phyloP scores from a whole-genome alignment of 1,140 invertebrate species.

The Temnothorax curvispinosus region DNA sequence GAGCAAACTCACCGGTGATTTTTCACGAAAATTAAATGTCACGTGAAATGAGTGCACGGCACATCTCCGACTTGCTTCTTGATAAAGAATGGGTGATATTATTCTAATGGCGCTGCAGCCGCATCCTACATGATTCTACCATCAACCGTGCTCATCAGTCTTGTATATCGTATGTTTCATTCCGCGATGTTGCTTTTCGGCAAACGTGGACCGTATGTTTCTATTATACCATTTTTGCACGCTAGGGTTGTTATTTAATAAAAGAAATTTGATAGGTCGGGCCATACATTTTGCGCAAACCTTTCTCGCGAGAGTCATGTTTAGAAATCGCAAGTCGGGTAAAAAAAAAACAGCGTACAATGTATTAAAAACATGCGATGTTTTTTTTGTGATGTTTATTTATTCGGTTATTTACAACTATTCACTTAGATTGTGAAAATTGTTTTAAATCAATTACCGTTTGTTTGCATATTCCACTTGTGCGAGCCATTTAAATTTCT shows the following conservation, averaged over 20 bases:
- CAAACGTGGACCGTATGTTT: constrained; percentile 51
- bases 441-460: not conserved
- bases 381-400: not conserved
- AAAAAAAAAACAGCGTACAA: not conserved
- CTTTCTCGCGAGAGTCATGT: not conserved
- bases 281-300: constrained; percentile 4
- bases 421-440: constrained; percentile 2
- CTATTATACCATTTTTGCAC: constrained; percentile 43
- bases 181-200: constrained; percentile 51
- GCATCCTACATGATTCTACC: constrained; percentile 65
- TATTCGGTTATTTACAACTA: not conserved
- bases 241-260: constrained; percentile 46
- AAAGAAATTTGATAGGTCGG: constrained; percentile 47
- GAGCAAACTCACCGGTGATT: constrained; percentile 60
- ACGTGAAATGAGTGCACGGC: constrained; percentile 68
- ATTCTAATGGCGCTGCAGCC: constrained; percentile 68
- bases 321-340: not conserved
- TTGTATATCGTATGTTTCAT: constrained; percentile 42
- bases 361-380: not conserved
- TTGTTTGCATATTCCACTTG: not conserved
- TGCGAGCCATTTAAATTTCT: constrained; percentile 3
- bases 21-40: constrained; percentile 74
- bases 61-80: constrained; percentile 72
- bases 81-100: constrained; percentile 70
- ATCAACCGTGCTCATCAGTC: constrained; percentile 68